Percentiles rank a stretch among this genome's conserved stretches.
These are phyloP conservation scores for Ceratosolen solmsi DNA, from an alignment of 1,140 invertebrate genomes.

Conservation along the genomic window DNA sequence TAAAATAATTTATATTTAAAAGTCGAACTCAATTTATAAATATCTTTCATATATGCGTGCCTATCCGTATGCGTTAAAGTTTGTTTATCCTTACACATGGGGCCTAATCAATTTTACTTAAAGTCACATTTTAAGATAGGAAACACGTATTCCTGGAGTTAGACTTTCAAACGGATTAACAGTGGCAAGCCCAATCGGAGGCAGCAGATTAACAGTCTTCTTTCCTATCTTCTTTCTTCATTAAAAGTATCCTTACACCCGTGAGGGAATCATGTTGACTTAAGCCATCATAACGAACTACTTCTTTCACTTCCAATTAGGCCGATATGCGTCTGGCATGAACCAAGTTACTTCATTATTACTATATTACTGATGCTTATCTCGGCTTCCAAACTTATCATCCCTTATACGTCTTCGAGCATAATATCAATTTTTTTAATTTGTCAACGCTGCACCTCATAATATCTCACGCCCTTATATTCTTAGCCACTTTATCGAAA, in stretches of 20 bases:
- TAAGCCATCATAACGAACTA: not conserved
- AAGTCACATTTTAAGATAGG: not conserved
- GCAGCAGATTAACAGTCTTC: not conserved
- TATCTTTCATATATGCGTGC: too few relatives aligned
- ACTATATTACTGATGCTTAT: too few relatives aligned
- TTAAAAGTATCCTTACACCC: not conserved
- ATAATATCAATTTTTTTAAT: too few relatives aligned
- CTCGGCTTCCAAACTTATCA: too few relatives aligned
- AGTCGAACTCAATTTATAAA: too few relatives aligned
- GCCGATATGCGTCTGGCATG: not conserved
- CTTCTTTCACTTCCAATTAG: not conserved
- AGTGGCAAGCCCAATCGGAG: not conserved
- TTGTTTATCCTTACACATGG: not conserved
- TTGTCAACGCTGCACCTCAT: too few relatives aligned
- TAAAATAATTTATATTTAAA: too few relatives aligned
- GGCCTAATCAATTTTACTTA: not conserved
- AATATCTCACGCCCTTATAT: too few relatives aligned
- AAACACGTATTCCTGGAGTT: not conserved
- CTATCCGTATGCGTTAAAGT: not conserved
- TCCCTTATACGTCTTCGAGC: too few relatives aligned
- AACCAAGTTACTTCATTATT: not conserved
- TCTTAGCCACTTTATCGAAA: too few relatives aligned
- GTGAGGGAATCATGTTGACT: not conserved
- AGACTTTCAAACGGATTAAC: not conserved
- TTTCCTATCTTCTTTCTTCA: not conserved